A percentile compares a stretch with the other conserved stretches of the same genome.
These are phyloP conservation scores for Bradypus variegatus DNA, from an alignment of 2,797 vertebrate species.

Conservation along the genomic window DNA sequence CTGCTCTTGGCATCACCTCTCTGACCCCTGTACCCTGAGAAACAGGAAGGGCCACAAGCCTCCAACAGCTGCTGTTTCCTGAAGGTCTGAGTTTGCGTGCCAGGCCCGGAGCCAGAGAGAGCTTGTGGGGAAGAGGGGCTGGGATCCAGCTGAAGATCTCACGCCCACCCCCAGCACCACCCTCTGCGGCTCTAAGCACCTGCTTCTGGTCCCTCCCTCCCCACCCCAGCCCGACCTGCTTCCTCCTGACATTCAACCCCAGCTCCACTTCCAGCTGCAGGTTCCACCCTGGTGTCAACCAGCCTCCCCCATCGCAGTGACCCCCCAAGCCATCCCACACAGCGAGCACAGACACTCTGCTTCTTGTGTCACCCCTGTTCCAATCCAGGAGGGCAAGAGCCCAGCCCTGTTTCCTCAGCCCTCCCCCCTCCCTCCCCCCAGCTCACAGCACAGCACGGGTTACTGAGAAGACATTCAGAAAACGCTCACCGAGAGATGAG, in stretches of 20 bases:
- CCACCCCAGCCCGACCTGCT: not conserved
- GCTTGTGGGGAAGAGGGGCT: not conserved
- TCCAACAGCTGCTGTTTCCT: not conserved
- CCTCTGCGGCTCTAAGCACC: not conserved
- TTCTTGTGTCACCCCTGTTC: not conserved
- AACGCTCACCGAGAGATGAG: not conserved
- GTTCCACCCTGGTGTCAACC: too few species aligned
- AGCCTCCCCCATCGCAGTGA: not conserved
- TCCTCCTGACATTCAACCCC: not conserved
- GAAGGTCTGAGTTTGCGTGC: accelerated
- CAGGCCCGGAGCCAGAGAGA: not conserved
- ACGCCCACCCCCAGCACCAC: too few species aligned
- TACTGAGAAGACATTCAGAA: not conserved
- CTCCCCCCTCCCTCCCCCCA: too few species aligned
- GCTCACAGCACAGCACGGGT: not conserved
- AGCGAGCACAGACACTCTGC: accelerated
- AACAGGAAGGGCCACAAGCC: constrained; percentile 25
- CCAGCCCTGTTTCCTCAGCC: not conserved
- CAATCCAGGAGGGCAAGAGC: not conserved
- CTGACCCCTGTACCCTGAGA: not conserved
- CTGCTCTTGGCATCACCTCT: not conserved
- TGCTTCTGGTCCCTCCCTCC: not conserved
- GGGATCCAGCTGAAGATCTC: not conserved
- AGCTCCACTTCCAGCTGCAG: too few species aligned
- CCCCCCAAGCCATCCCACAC: accelerated